Evolutionary conservation across 2,113 vertebrate genomes (phyloP).

Genomic region (Motacilla tschutschensis): DNA sequence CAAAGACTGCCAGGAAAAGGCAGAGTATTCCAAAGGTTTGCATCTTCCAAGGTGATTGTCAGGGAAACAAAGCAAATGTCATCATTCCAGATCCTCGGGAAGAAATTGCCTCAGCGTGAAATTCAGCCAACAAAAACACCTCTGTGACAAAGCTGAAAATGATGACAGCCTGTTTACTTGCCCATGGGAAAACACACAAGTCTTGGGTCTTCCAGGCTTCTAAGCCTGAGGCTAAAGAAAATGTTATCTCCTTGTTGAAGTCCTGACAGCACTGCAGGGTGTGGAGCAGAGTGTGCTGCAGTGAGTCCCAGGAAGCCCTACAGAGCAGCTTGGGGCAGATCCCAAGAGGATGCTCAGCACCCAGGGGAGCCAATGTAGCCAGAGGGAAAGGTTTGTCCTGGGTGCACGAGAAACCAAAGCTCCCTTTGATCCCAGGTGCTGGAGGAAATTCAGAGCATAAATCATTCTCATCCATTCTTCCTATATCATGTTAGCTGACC

Average conservation of each 20-base stretch:
- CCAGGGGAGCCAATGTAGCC: fast-evolving
- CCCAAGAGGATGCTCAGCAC: neutral
- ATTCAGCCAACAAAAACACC: neutral
- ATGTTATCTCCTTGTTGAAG: neutral
- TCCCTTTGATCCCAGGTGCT: neutral
- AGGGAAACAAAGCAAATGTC: neutral
- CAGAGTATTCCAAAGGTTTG: neutral
- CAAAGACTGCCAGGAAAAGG: neutral
- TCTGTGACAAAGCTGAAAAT: neutral
- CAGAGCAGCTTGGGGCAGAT: neutral
- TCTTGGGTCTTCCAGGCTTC: neutral
- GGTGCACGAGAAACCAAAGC: neutral
- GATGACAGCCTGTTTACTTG: neutral
- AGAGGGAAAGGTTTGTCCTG: neutral
- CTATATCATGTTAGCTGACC: neutral
- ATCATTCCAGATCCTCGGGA: neutral
- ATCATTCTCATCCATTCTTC: slow-evolving; percentile 2
- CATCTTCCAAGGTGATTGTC: neutral
- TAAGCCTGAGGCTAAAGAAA: neutral
- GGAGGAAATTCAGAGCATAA: neutral
- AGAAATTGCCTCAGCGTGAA: neutral
- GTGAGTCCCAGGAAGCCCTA: neutral
- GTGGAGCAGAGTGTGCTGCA: neutral
- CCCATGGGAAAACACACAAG: neutral
- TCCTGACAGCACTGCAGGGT: neutral